These are phyloP conservation scores for Parapsyche elsis DNA, from an alignment of 1,140 invertebrate species.

Conservation along the genomic window DNA sequence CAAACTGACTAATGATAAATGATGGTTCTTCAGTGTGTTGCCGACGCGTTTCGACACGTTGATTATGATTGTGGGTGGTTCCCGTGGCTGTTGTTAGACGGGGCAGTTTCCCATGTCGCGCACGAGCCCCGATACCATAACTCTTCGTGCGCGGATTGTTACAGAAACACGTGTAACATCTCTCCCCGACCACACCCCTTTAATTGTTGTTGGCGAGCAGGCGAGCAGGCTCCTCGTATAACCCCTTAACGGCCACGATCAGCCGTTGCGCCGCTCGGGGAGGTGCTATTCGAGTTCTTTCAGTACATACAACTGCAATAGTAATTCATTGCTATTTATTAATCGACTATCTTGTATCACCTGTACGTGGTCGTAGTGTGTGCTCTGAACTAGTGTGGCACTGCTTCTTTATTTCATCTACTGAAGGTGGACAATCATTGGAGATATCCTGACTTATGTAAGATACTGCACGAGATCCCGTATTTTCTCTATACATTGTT, in stretches of 20 bases:
- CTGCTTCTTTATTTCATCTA: not conserved
- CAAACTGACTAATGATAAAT: constrained; percentile 10
- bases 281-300: constrained; percentile 12
- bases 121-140: constrained; percentile 26
- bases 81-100: not conserved
- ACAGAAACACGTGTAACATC: constrained; percentile 48
- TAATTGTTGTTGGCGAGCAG: constrained; percentile 39
- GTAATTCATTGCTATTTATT: not conserved
- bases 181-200: constrained; percentile 35
- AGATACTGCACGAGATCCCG: too few relatives aligned
- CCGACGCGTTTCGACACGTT: constrained; percentile 22
- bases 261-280: not conserved
- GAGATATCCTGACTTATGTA: too few relatives aligned
- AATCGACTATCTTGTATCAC: not conserved
- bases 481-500: too few relatives aligned
- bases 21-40: not conserved
- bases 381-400: too few relatives aligned
- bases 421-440: too few relatives aligned
- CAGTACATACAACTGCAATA: too few relatives aligned
- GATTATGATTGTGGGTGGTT: constrained; percentile 17
- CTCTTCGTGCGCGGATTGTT: constrained; percentile 45
- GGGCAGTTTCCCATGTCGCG: constrained; percentile 23
- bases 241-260: not conserved
- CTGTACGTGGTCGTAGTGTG: too few relatives aligned
- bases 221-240: constrained; percentile 3